Evolutionary conservation across 2,888 invertebrate genomes (phyloP).

Genomic region (Drosophila affinis): DNA sequence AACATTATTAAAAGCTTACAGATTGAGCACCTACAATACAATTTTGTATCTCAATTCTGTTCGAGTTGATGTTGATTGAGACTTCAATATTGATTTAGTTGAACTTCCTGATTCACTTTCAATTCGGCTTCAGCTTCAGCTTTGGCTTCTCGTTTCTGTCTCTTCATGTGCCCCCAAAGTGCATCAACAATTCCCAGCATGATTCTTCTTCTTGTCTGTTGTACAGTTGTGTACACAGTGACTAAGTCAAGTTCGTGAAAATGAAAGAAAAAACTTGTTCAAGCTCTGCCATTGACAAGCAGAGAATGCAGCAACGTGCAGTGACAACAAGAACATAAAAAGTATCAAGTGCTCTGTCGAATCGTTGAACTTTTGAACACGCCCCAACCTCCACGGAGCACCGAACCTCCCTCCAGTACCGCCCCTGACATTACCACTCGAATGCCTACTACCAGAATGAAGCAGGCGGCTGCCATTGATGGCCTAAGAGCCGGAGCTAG

Average conservation of each 20-base stretch:
- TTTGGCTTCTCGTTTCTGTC: conserved; percentile 1
- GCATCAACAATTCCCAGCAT: conserved; percentile 43
- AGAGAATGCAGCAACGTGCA: conserved; percentile 39
- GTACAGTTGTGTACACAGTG: conserved; percentile 40
- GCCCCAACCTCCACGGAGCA: not conserved
- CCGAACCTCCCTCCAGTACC: not conserved
- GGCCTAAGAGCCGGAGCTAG: conserved; percentile 21
- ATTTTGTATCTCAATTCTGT: conserved; percentile 16
- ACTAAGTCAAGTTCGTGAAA: conserved; percentile 34
- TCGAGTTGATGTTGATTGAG: conserved; percentile 32
- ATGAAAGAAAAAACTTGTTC: conserved; percentile 46
- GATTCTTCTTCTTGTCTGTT: conserved; percentile 32
- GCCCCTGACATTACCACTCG: conserved; percentile 14
- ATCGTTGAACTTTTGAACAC: conserved; percentile 54
- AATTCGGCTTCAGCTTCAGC: not conserved
- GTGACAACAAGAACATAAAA: conserved; percentile 35
- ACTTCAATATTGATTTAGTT: conserved; percentile 38
- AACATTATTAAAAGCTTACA: not conserved
- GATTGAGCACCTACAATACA: not conserved
- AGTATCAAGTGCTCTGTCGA: conserved; percentile 55
- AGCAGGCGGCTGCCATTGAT: conserved; percentile 19
- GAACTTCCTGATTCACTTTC: conserved; percentile 40
- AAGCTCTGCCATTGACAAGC: conserved; percentile 42
- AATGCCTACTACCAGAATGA: conserved; percentile 23
- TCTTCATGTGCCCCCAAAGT: conserved; percentile 15